phyloP scores from a whole-genome alignment of 2,113 vertebrate genomes.

The Parus major region DNA sequence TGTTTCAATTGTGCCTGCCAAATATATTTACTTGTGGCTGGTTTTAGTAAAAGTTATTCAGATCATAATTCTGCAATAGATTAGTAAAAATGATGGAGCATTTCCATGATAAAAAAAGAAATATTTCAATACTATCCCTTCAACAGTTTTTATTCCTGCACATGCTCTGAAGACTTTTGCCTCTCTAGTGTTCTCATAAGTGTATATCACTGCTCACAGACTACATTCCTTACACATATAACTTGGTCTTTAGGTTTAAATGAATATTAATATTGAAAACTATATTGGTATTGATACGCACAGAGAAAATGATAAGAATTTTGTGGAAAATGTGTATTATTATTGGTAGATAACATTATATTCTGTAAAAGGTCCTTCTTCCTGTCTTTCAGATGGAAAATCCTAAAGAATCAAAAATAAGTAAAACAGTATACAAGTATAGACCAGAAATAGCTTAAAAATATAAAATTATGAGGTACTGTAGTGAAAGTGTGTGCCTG shows the following conservation, averaged over 20 bases:
- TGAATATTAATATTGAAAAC: background rate
- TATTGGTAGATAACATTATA: background rate
- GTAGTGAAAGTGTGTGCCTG: background rate
- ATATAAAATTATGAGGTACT: background rate
- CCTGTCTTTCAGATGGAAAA: background rate
- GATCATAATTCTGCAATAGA: background rate
- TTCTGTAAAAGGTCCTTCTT: background rate
- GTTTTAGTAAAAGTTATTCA: background rate
- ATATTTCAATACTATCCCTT: background rate
- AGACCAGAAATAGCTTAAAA: background rate
- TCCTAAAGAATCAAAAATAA: background rate
- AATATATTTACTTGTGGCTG: background rate
- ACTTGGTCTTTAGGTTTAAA: background rate
- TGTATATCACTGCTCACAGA: background rate
- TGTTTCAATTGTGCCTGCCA: background rate
- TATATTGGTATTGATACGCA: background rate
- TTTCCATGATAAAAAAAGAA: background rate
- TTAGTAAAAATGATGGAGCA: background rate
- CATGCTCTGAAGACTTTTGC: background rate
- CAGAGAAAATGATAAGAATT: accelerated
- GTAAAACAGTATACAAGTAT: background rate
- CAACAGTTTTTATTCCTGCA: background rate
- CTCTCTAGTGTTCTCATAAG: background rate
- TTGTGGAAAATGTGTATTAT: background rate
- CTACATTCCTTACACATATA: background rate